Percentiles rank a stretch among this genome's conserved stretches.
Conservation (phyloP, 2,888 invertebrate species). For the Cecidostiba fungosa region DNA sequence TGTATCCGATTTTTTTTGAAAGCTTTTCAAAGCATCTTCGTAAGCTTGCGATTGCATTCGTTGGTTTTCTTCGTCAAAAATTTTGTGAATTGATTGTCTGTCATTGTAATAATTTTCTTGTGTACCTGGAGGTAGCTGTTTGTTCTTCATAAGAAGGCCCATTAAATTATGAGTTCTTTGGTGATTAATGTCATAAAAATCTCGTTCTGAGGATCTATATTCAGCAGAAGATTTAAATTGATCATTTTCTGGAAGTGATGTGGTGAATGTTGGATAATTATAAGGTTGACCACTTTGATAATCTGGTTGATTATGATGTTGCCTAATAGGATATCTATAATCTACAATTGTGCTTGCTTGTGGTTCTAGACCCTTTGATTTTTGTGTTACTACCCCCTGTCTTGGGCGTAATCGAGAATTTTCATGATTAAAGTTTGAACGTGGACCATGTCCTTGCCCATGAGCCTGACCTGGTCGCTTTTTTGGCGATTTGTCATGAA, state of each 20-base stretch:
- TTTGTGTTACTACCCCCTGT: conserved; percentile 61
- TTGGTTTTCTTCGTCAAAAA: conserved; percentile 71
- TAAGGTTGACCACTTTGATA: conserved; percentile 63
- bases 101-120: conserved; percentile 63
- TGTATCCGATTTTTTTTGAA: conserved; percentile 70
- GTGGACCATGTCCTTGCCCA: conserved; percentile 67
- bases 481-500: conserved; percentile 70
- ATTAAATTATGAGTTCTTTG: conserved; percentile 76
- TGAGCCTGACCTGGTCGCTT: conserved; percentile 69
- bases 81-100: conserved; percentile 67
- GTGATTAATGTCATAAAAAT: conserved; percentile 72
- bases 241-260: conserved; percentile 66
- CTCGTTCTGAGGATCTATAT: conserved; percentile 65
- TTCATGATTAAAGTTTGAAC: conserved; percentile 60
- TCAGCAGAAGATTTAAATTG: conserved; percentile 62
- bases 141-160: conserved; percentile 77
- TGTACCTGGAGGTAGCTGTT: conserved; percentile 72
- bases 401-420: conserved; percentile 67
- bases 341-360: conserved; percentile 64
- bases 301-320: conserved; percentile 57
- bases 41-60: conserved; percentile 69
- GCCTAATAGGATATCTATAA: conserved; percentile 54
- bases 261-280: conserved; percentile 71
- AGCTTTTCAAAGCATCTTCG: conserved; percentile 68
- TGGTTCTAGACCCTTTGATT: conserved; percentile 67